Base-by-base conservation (phyloP, 2,797 vertebrate species). In the Momotus momota region DNA sequence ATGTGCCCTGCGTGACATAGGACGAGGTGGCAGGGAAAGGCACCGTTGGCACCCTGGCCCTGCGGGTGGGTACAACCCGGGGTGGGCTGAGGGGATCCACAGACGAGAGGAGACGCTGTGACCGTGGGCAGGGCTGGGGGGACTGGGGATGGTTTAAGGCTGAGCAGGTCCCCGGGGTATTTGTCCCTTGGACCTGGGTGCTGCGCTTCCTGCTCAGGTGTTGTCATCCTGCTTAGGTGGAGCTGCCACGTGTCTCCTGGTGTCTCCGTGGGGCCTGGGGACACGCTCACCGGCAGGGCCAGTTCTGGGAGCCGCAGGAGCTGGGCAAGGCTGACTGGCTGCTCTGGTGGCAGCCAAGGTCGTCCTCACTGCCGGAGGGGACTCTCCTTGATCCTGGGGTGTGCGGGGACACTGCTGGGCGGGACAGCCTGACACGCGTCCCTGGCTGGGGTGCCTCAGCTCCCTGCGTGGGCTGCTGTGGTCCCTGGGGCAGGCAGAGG, bases 321-420 rank as follows among this genome's bases (percentile, higher is more conserved):
- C 46, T 57, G 75, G 6, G 12, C 49, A 38, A 5, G 55, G 27
- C 54, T 3, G 0, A 12, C 5, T 3, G 1, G 16, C 14, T 2
- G 0, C n/a, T 49, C 43, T 3, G 0, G 11, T 66, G 72, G 45
- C 45, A 64, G 14, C 14, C 8, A 55, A 15, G 38, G 14, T 51
- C 2, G 0, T n/a, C 48, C 45, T 48, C 2, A 0, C 5, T 1
- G 1, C 33, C 1, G 0, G 1, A 43, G 11, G 3, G 33, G 43
- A 67, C 1, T 12, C 31, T 7, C 1, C 22, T 18, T 3, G 23
- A 9, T 46, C 49, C 69, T 7, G 9, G 64, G 54, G 22, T 3
- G 7, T 25, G 33, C 0, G 2, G 31, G 66, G 58, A 45, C 0
- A 0, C 29, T 45, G 38, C 41, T 43, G 19, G 29, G 40, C 38